Evolutionary conservation across 2,888 invertebrate species (phyloP).

Genomic region (Phaonia tiefii): DNA sequence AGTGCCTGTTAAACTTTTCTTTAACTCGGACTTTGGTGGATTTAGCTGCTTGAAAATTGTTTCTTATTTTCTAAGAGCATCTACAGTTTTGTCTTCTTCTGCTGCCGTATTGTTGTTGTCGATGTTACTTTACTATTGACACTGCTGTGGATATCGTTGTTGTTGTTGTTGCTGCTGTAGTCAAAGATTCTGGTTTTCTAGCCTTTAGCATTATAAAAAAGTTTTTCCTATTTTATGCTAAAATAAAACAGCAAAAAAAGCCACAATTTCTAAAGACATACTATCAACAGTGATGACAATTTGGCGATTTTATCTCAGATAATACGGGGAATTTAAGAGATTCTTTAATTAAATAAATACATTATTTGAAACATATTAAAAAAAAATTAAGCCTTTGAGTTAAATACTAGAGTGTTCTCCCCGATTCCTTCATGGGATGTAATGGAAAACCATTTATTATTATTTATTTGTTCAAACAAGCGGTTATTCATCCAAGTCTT

Average conservation of each 20-base stretch:
- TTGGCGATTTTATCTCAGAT: background rate
- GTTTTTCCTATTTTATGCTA: conserved; percentile 65
- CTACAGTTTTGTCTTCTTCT: background rate
- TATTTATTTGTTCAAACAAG: no score
- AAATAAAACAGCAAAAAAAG: conserved; percentile 48
- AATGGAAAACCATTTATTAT: no score
- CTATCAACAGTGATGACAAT: conserved; percentile 32
- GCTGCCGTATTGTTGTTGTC: conserved; percentile 30
- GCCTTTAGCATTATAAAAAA: conserved; percentile 67
- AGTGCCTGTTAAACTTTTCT: conserved; percentile 29
- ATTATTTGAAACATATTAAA: no score
- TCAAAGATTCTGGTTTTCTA: conserved; percentile 65
- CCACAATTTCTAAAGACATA: conserved; percentile 43
- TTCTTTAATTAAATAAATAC: no score
- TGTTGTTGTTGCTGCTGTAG: conserved; percentile 34
- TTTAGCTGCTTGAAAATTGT: conserved; percentile 21
- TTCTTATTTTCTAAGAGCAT: conserved; percentile 33
- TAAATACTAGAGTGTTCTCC: no score
- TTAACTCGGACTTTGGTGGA: conserved; percentile 37
- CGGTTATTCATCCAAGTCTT: no score
- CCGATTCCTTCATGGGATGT: no score
- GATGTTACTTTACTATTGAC: conserved; percentile 37
- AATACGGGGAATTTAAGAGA: no score
- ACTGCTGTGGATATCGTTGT: conserved; percentile 33
- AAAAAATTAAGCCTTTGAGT: no score